Percentiles rank a stretch among this genome's conserved stretches.
Conservation (phyloP, 37 sponge, comb jelly and placozoan genomes). For the Axinella damicornis region DNA sequence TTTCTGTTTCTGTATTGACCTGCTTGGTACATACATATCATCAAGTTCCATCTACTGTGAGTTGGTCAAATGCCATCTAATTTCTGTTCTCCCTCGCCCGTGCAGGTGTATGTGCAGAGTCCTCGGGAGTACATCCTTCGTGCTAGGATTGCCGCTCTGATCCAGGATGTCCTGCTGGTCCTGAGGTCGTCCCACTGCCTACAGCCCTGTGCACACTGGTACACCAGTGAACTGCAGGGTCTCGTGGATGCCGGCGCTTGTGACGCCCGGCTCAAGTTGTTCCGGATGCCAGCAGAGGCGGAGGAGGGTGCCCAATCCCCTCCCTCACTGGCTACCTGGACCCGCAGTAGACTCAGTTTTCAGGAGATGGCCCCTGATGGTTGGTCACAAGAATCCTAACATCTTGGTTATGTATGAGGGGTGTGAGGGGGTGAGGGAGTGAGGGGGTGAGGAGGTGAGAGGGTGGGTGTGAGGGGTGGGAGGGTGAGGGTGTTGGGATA, state of each 20-base stretch:
- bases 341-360: neutral
- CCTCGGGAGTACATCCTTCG: conserved; percentile 32
- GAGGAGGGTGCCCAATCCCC: neutral
- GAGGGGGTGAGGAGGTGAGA: too few relatives aligned
- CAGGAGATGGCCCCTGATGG: neutral
- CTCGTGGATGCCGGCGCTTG: too few relatives aligned
- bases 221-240: neutral
- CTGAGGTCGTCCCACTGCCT: conserved; percentile 35
- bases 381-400: neutral
- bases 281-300: neutral
- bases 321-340: neutral
- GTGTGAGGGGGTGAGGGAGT: too few relatives aligned
- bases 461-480: too few relatives aligned
- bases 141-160: neutral
- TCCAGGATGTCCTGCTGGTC: conserved; percentile 22
- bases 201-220: conserved; percentile 39
- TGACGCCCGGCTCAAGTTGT: too few relatives aligned
- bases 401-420: too few relatives aligned
- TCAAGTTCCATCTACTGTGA: too few relatives aligned
- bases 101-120: conserved; percentile 28
- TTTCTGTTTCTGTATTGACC: too few relatives aligned
- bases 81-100: neutral
- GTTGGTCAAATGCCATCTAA: too few relatives aligned
- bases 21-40: too few relatives aligned
- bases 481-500: too few relatives aligned